Base-by-base conservation (phyloP, 2,797 vertebrate genomes). In the Enteromius afrohamiltoni region DNA sequence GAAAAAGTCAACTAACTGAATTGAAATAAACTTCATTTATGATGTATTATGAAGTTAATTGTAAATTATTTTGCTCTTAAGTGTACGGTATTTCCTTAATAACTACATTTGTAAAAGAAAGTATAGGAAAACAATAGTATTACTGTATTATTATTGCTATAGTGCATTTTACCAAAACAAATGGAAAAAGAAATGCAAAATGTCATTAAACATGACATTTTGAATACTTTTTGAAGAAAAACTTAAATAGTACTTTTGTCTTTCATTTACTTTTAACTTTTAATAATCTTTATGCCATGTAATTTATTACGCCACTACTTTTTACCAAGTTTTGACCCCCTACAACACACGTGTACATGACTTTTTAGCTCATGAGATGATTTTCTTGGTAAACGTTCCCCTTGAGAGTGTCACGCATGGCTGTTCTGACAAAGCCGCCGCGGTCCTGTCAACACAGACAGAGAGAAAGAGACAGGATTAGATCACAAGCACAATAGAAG, bases 401-500 rank as follows among this genome's bases (percentile, higher is more conserved):
- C 55, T 60, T 11, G 91, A 91, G 87, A 90, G 82, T 90, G 92
- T 93, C 92, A 92, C 86, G 91, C 93, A 87, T 91, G 91, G 91
- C 88, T 91, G 91, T 93, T 90, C 91, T 91, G 88, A 89, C 89
- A 91, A 92, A 90, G 86, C 89, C 86, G 76, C 60, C 26, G 70
- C 79, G 80, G 71, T 80, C 80, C 75, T 60, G 40, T 80, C 89
- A 84, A 90, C 91, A 90, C 90, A 78, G 75, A 69, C 37, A 19
- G 4, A 47, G 74, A 75, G 89, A 89, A 89, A 91, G 90, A 90
- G 84, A 84, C 83, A 69, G 91, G 93, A 94, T 94, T 94, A 93
- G 89, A 91, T 86, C 87, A 42, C 73, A 70, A 75, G 83, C 90
- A 95, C 92, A 94, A 93, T 89, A 88, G 89, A 85, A 89, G 87